These are phyloP conservation scores for Actenoides hombroni DNA, from an alignment of 2,113 vertebrate genomes.

Conservation along the genomic window DNA sequence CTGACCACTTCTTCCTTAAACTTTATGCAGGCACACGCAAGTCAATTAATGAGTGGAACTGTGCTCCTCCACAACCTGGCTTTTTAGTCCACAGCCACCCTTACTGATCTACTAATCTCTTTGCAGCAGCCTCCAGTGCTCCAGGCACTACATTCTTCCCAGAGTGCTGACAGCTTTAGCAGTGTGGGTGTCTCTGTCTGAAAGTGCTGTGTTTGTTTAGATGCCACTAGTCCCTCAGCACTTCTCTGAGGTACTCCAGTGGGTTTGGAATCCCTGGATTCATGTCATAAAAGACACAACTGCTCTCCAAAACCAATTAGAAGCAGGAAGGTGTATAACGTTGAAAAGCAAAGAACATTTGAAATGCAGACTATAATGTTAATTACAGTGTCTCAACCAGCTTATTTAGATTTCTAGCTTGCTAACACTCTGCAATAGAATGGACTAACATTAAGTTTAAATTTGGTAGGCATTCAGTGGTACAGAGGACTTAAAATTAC, in stretches of 20 bases:
- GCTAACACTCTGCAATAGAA: background rate
- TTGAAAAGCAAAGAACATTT: background rate
- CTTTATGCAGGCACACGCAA: background rate
- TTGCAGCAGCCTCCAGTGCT: background rate
- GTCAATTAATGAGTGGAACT: background rate
- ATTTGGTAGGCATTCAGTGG: background rate
- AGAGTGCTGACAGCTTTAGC: background rate
- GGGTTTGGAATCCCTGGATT: background rate
- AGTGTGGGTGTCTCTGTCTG: background rate
- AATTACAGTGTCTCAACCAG: background rate
- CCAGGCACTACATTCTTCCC: background rate
- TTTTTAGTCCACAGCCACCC: background rate
- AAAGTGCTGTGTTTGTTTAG: background rate
- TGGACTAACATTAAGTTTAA: background rate
- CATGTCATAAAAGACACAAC: background rate
- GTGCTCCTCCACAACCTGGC: background rate
- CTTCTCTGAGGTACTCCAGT: background rate
- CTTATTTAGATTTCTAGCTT: background rate
- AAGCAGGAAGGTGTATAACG: background rate
- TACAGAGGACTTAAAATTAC: background rate
- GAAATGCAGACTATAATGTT: background rate
- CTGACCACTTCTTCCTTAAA: background rate
- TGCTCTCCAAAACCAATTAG: background rate
- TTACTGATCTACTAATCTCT: background rate
- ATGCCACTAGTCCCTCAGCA: background rate